A percentile compares a stretch with the other conserved stretches of the same genome.
Conservation (phyloP, 2,797 vertebrate genomes). For the Acestrorhynchus altus region DNA sequence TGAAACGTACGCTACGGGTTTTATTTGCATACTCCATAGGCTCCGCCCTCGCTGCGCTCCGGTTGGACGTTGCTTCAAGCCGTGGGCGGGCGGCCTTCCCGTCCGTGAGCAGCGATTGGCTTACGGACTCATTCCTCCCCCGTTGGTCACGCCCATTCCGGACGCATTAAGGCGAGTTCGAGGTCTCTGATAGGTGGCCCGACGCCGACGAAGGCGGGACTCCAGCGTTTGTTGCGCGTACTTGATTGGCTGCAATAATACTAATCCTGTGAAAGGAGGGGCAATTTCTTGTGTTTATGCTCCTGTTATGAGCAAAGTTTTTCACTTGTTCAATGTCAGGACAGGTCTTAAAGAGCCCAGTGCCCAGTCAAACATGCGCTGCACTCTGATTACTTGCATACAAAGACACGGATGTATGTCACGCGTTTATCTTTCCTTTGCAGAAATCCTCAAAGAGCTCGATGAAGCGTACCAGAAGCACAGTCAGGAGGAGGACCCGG, state of each 20-base stretch:
- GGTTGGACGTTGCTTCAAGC: neutral
- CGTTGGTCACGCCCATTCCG: conserved; percentile 16
- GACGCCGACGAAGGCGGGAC: conserved; percentile 4
- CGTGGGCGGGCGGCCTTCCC: neutral
- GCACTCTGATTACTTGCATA: neutral
- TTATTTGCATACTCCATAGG: conserved; percentile 16
- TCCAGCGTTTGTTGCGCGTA: neutral
- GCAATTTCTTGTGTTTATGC: conserved; percentile 27
- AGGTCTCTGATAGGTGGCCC: conserved; percentile 4
- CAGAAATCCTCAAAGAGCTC: conserved; percentile 93
- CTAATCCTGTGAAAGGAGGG: conserved; percentile 13
- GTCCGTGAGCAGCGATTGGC: conserved; percentile 15
- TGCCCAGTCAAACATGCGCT: neutral
- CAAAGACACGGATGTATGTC: neutral
- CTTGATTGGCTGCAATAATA: conserved; percentile 2
- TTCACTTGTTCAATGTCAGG: conserved; percentile 29
- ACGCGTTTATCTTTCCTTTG: neutral
- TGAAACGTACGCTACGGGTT: conserved; percentile 16
- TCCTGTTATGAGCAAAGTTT: conserved; percentile 10
- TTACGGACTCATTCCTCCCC: neutral
- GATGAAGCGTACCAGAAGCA: conserved; percentile 93
- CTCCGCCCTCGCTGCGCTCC: conserved; percentile 9
- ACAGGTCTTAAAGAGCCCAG: neutral
- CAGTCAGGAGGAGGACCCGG: conserved; percentile 83
- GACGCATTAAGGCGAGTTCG: conserved; percentile 15